Percentiles rank a stretch among this genome's conserved stretches.
phyloP scores from a whole-genome alignment of 2,888 invertebrate genomes.

The Lochmaea crataegi region DNA sequence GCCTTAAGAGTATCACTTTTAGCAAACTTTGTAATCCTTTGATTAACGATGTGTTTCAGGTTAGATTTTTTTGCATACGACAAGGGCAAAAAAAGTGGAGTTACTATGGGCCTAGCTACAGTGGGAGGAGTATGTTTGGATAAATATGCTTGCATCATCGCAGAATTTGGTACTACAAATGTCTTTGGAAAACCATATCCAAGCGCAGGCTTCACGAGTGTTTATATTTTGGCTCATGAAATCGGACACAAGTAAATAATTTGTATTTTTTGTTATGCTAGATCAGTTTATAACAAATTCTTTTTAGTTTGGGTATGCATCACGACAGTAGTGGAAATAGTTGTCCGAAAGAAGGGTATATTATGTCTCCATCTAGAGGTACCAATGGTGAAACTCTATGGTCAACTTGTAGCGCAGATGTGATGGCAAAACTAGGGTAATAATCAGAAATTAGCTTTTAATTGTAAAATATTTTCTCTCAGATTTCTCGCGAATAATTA shows the following conservation, averaged over 20 bases:
- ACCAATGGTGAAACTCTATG: constrained; percentile 82
- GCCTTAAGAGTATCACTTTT: too few species aligned
- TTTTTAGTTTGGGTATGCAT: constrained; percentile 79
- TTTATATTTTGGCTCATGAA: constrained; percentile 86
- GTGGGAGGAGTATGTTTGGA: constrained; percentile 81
- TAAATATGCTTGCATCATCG: constrained; percentile 80
- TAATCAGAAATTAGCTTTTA: constrained; percentile 5
- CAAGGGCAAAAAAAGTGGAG: constrained; percentile 76
- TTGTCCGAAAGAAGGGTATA: constrained; percentile 81
- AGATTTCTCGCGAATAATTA: too few species aligned
- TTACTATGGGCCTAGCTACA: constrained; percentile 86
- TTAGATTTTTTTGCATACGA: constrained; percentile 80
- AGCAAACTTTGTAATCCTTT: background rate
- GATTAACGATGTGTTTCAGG: constrained; percentile 59
- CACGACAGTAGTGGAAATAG: constrained; percentile 80
- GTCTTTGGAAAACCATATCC: constrained; percentile 82
- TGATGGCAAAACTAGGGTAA: constrained; percentile 72
- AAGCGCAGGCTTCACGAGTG: constrained; percentile 85
- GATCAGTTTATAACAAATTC: constrained; percentile 11
- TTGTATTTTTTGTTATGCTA: constrained; percentile 2
- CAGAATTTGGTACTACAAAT: constrained; percentile 81
- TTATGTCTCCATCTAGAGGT: constrained; percentile 86
- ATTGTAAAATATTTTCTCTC: background rate
- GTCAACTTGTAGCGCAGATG: constrained; percentile 79
- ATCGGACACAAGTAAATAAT: constrained; percentile 82